Percentiles rank a stretch among this genome's conserved stretches.
Evolutionary conservation across 2,888 invertebrate species (phyloP).

Genomic region (Chrysolina oricalcia): DNA sequence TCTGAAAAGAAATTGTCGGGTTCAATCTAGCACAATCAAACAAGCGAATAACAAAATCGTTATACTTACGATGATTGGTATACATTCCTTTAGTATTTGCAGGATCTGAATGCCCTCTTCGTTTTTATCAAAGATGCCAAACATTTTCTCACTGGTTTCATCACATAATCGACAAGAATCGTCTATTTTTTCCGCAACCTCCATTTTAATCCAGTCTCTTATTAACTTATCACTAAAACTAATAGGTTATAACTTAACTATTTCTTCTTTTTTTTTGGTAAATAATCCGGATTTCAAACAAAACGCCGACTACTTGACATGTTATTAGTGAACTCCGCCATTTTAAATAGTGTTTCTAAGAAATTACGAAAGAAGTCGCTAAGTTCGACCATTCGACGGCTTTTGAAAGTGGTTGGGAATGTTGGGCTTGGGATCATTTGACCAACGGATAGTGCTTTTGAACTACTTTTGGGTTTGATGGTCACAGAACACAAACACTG

Average conservation of each 20-base stretch:
- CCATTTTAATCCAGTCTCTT: constrained; percentile 42
- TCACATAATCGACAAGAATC: constrained; percentile 69
- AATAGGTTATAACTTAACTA: constrained; percentile 42
- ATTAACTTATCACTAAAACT: constrained; percentile 33
- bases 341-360: constrained; percentile 53
- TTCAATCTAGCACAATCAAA: constrained; percentile 27
- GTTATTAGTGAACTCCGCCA: constrained; percentile 60
- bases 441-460: not conserved
- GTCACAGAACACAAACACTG: no score
- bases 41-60: constrained; percentile 33
- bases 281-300: constrained; percentile 54
- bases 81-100: constrained; percentile 68
- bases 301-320: constrained; percentile 64
- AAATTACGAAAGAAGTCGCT: constrained; percentile 44
- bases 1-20: constrained; percentile 61
- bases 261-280: constrained; percentile 43
- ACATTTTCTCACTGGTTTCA: constrained; percentile 64
- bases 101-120: constrained; percentile 68
- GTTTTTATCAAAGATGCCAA: constrained; percentile 69
- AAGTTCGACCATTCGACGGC: constrained; percentile 25
- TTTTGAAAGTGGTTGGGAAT: constrained; percentile 3
- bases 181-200: constrained; percentile 56
- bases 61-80: constrained; percentile 68
- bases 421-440: not conserved
- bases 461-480: no score